Conservation (phyloP, 2,113 vertebrate genomes). For the Percopsis transmontana region DNA sequence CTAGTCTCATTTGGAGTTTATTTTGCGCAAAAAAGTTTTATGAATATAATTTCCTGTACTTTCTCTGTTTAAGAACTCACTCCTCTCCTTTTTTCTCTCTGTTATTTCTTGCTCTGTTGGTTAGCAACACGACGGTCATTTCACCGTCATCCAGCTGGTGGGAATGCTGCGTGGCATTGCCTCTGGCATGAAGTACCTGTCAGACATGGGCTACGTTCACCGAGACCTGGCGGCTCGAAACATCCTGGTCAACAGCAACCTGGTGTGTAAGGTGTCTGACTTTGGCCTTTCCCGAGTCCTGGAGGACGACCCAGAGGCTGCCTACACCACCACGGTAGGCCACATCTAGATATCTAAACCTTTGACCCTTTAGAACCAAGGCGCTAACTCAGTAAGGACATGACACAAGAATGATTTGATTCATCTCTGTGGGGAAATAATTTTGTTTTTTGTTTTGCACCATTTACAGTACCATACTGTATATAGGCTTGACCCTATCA, state of each 20-base stretch:
- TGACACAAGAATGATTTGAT: not conserved
- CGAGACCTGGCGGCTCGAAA: constrained; percentile 94
- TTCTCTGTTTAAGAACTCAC: not conserved
- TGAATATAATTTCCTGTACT: not conserved
- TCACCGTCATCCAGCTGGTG: constrained; percentile 97
- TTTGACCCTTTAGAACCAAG: not conserved
- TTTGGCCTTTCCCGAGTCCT: constrained; percentile 95
- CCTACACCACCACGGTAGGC: constrained; percentile 87
- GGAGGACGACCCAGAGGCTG: constrained; percentile 94
- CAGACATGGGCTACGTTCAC: constrained; percentile 98
- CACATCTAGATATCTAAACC: not conserved
- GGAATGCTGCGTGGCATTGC: constrained; percentile 97
- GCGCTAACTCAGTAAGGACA: not conserved
- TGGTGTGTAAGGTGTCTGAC: constrained; percentile 98
- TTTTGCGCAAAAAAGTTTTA: not conserved
- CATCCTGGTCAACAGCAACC: constrained; percentile 96
- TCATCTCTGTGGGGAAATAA: not conserved
- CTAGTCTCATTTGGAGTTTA: too few relatives aligned
- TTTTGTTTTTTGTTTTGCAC: not conserved
- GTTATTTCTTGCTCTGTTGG: constrained; percentile 11
- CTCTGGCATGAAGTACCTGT: constrained; percentile 97
- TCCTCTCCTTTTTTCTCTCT: constrained; percentile 5
- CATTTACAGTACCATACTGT: too few relatives aligned
- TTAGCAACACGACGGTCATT: constrained; percentile 87
- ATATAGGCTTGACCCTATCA: too few relatives aligned